phyloP scores from a whole-genome alignment of 2,797 vertebrate genomes.

The Dicrostonyx torquatus region DNA sequence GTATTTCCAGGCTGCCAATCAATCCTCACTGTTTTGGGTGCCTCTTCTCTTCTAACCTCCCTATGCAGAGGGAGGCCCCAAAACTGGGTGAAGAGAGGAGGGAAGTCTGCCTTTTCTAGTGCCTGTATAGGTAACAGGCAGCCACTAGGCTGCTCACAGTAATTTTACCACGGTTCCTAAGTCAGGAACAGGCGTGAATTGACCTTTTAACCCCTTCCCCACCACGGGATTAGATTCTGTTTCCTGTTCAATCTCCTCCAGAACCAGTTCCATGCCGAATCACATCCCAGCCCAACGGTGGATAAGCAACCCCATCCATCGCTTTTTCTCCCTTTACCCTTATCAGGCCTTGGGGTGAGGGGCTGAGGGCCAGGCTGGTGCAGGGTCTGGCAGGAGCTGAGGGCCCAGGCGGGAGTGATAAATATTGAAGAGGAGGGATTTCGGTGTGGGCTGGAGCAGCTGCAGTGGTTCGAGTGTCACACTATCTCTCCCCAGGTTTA shows the following conservation, averaged over 20 bases:
- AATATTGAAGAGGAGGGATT: constrained; percentile 91
- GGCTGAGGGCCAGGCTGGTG: constrained; percentile 83
- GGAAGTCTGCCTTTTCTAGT: constrained; percentile 43
- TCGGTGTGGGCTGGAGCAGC: constrained; percentile 89
- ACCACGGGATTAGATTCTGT: constrained; percentile 87
- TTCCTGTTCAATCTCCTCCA: constrained; percentile 88
- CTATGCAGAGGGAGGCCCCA: background rate
- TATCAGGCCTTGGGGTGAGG: constrained; percentile 70
- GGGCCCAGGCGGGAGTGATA: constrained; percentile 88
- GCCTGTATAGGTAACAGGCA: constrained; percentile 46
- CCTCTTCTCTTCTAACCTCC: background rate
- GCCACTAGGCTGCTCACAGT: constrained; percentile 40
- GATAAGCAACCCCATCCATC: constrained; percentile 60
- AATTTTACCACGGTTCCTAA: constrained; percentile 88
- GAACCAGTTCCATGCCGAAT: constrained; percentile 85
- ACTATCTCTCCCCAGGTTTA: constrained; percentile 96
- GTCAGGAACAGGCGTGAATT: constrained; percentile 86
- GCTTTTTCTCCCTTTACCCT: background rate
- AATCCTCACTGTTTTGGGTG: constrained; percentile 50
- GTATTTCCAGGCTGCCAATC: constrained; percentile 20
- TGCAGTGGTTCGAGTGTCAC: constrained; percentile 93
- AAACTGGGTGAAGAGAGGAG: background rate
- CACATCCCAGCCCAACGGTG: constrained; percentile 29
- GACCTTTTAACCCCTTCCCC: constrained; percentile 89
- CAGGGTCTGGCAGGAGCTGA: constrained; percentile 78